Conservation (phyloP, 2,888 invertebrate species). For the Stomorhina lunata region DNA sequence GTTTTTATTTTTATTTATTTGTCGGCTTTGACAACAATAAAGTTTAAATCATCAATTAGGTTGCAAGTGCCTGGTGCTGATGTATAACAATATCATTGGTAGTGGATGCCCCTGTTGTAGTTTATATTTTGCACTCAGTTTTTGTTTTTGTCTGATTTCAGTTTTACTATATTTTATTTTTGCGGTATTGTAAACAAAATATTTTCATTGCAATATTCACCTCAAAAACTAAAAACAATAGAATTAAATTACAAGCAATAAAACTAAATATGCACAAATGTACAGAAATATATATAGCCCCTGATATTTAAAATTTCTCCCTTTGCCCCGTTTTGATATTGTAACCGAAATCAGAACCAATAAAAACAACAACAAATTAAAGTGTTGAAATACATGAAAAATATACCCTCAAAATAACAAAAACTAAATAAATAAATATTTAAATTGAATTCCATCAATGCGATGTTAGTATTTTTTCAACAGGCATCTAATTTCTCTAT, state of each 20-base stretch:
- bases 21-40: conserved; percentile 27
- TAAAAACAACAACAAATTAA: conserved; percentile 3
- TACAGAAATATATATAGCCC: too few species aligned
- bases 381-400: conserved; percentile 28
- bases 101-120: background rate
- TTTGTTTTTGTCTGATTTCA: conserved; percentile 29
- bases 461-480: background rate
- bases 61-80: background rate
- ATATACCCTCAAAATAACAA: too few species aligned
- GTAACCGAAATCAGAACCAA: background rate
- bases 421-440: background rate
- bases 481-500: background rate
- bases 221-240: conserved; percentile 34
- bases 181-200: conserved; percentile 56
- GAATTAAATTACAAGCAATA: conserved; percentile 50
- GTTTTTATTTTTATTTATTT: conserved; percentile 28
- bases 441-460: conserved; percentile 18
- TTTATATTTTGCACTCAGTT: background rate
- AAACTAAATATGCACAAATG: too few species aligned
- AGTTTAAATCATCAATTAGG: conserved; percentile 37
- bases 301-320: too few species aligned
- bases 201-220: conserved; percentile 52
- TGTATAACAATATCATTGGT: background rate
- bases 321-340: too few species aligned
- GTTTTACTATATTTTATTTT: background rate